phyloP scores from a whole-genome alignment of 2,113 vertebrate genomes.

The Hippocampus abdominalis region DNA sequence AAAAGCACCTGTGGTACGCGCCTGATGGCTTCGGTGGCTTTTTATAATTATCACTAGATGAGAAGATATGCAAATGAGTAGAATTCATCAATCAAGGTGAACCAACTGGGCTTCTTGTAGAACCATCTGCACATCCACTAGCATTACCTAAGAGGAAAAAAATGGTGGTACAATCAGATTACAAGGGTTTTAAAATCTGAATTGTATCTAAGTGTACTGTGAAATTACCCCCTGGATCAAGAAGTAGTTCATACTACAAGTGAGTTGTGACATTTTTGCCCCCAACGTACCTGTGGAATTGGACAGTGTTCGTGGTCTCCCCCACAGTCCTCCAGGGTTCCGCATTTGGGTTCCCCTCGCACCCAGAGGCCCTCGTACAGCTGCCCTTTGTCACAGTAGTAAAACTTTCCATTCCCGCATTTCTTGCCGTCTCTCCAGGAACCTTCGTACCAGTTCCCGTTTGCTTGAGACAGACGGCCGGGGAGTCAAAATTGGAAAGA shows the following conservation, averaged over 20 bases:
- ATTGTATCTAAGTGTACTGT: too few species aligned
- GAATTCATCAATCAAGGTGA: not conserved
- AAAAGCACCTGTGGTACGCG: not conserved
- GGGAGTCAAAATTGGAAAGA: not conserved
- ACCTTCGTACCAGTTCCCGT: slow-evolving; percentile 84
- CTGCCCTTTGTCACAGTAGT: slow-evolving; percentile 78
- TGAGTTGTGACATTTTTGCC: not conserved
- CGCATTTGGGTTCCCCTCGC: slow-evolving; percentile 80
- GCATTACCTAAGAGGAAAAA: slow-evolving; percentile 68
- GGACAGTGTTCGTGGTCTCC: slow-evolving; percentile 72
- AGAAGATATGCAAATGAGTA: not conserved
- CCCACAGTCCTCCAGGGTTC: slow-evolving; percentile 78
- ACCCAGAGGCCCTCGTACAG: slow-evolving; percentile 86
- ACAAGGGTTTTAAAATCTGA: too few species aligned
- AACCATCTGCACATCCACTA: slow-evolving; percentile 69
- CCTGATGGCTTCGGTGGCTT: not conserved
- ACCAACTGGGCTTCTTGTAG: slow-evolving; percentile 45
- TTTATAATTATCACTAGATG: not conserved
- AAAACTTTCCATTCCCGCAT: slow-evolving; percentile 79
- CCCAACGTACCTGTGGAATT: slow-evolving; percentile 81
- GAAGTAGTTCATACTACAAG: not conserved
- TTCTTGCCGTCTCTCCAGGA: slow-evolving; percentile 83
- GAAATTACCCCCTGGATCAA: too few species aligned
- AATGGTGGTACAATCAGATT: not conserved
- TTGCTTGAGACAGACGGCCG: slow-evolving; percentile 55